Evolutionary conservation across 2,888 invertebrate species (phyloP).

Genomic region (Megalurothrips usitatus): DNA sequence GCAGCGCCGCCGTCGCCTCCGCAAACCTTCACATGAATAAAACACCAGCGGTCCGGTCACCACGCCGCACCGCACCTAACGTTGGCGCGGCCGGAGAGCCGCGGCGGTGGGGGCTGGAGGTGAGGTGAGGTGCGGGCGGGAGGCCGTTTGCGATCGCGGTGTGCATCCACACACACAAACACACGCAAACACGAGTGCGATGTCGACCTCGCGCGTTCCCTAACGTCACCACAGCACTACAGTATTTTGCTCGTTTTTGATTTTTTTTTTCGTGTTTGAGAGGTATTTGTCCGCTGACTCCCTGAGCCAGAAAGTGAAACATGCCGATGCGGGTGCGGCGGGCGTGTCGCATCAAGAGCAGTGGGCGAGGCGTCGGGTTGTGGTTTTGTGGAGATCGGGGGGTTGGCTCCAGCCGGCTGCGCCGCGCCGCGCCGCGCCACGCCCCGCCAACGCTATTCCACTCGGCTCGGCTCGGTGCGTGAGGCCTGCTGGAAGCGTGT

Average conservation of each 20-base stretch:
- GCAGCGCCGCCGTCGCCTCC: neutral
- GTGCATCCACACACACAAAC: too few relatives aligned
- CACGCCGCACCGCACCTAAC: neutral
- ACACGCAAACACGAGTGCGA: too few relatives aligned
- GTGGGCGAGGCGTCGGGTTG: neutral
- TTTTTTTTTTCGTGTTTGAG: too few relatives aligned
- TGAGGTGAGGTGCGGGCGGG: neutral
- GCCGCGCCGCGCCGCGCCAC: neutral
- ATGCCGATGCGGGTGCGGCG: neutral
- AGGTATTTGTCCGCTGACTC: neutral
- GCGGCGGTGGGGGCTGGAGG: neutral
- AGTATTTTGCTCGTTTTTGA: too few relatives aligned
- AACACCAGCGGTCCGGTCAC: conserved; percentile 15
- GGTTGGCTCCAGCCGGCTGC: neutral
- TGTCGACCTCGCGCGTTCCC: too few relatives aligned
- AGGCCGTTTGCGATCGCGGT: too few relatives aligned
- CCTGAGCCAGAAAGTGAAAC: neutral
- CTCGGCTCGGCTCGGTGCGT: too few relatives aligned
- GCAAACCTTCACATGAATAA: conserved; percentile 22
- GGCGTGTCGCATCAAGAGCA: neutral
- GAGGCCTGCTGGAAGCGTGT: neutral
- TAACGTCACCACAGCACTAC: too few relatives aligned
- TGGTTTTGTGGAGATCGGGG: neutral
- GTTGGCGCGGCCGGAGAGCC: neutral
- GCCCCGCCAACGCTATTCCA: neutral